A percentile compares a stretch with the other conserved stretches of the same genome.
phyloP scores from a whole-genome alignment of 2,797 vertebrate genomes.

The Pelochelys cantorii region DNA sequence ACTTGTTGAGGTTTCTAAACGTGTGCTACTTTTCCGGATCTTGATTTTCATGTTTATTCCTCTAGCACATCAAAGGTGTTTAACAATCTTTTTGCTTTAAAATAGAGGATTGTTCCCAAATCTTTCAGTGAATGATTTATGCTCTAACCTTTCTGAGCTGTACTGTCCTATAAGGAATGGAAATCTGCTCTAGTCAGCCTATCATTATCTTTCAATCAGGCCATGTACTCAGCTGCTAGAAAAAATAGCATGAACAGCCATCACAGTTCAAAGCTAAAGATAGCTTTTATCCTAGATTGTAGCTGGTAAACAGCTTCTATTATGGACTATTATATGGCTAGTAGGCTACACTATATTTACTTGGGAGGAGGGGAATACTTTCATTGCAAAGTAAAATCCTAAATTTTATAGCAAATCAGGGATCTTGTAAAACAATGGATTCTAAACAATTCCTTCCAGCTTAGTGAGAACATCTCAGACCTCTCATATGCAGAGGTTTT shows the following conservation, averaged over 20 bases:
- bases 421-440: neutral
- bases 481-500: neutral
- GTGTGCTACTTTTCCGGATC: neutral
- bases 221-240: neutral
- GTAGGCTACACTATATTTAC: neutral
- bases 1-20: neutral
- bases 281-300: slow-evolving; percentile 2
- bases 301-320: neutral
- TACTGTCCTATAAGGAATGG: neutral
- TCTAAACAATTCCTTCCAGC: neutral
- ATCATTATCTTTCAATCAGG: neutral
- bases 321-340: neutral
- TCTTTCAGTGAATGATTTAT: neutral
- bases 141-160: neutral
- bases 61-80: neutral
- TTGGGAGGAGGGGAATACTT: neutral
- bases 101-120: neutral
- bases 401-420: neutral
- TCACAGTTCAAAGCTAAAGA: neutral
- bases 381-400: neutral
- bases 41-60: neutral
- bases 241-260: neutral
- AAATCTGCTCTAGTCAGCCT: neutral
- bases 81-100: neutral
- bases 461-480: neutral